A percentile compares a stretch with the other conserved stretches of the same genome.
These are phyloP conservation scores for Rhagium mordax DNA, from an alignment of 2,888 invertebrate genomes.

Conservation along the genomic window DNA sequence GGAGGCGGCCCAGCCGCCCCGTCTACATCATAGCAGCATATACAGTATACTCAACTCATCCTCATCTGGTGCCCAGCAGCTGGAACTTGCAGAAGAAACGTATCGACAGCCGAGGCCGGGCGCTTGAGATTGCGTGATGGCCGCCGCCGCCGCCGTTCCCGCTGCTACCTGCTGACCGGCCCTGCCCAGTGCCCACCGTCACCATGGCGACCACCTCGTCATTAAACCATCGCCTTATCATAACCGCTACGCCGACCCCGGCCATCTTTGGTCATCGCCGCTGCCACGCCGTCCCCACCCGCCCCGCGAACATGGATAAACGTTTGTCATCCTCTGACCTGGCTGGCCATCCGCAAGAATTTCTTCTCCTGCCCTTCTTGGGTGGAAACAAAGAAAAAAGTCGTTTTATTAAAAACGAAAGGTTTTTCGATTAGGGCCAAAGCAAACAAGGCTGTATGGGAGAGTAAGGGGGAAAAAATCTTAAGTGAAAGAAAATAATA, in stretches of 20 bases:
- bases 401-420: constrained; percentile 31
- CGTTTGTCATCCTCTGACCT: constrained; percentile 55
- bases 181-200: constrained; percentile 72
- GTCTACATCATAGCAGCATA: background rate
- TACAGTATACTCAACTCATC: constrained; percentile 20
- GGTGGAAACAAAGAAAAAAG: constrained; percentile 38
- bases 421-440: constrained; percentile 37
- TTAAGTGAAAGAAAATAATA: background rate
- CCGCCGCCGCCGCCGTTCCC: constrained; percentile 62
- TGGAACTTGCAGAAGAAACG: constrained; percentile 39
- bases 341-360: constrained; percentile 47
- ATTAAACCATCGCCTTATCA: constrained; percentile 75
- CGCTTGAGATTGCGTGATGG: constrained; percentile 71
- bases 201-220: constrained; percentile 72
- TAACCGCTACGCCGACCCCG: constrained; percentile 71
- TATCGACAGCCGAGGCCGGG: constrained; percentile 48
- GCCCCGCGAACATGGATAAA: constrained; percentile 27
- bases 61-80: constrained; percentile 20
- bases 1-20: constrained; percentile 6
- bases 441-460: background rate
- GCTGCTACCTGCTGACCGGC: constrained; percentile 68
- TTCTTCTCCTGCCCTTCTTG: constrained; percentile 23
- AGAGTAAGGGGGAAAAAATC: background rate
- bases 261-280: constrained; percentile 70
- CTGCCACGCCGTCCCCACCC: constrained; percentile 50